Evolutionary conservation across 1,140 invertebrate genomes (phyloP).

Genomic region (Planococcus citri): DNA sequence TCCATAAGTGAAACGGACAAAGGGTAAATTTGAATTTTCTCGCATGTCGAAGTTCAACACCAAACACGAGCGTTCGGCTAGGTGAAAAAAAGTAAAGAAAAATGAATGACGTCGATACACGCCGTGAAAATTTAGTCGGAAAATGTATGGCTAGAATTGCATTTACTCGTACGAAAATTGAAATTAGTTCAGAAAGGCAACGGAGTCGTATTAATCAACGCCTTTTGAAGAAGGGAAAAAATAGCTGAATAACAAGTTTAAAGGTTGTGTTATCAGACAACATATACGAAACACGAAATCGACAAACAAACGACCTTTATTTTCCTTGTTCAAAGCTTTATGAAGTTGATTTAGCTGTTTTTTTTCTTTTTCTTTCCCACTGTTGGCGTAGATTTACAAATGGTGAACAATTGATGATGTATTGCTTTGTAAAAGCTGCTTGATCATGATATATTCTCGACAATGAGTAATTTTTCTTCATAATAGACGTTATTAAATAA

Average conservation of each 20-base stretch:
- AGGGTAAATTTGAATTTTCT: background rate
- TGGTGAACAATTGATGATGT: background rate
- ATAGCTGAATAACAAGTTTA: background rate
- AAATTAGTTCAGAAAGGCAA: background rate
- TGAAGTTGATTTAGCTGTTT: no score
- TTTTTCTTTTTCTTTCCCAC: background rate
- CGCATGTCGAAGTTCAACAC: background rate
- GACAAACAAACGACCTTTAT: constrained; percentile 2
- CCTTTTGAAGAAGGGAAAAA: background rate
- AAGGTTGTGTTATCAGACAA: constrained; percentile 1
- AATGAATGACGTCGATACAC: background rate
- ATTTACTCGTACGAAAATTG: background rate
- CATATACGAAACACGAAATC: background rate
- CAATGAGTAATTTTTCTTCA: background rate
- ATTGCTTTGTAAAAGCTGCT: background rate
- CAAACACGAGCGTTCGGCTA: background rate
- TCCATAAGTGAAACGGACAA: background rate
- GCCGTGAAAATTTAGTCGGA: background rate
- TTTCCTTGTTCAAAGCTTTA: background rate
- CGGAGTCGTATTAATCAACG: background rate
- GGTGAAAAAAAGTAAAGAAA: no score
- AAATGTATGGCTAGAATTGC: background rate
- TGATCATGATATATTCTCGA: background rate
- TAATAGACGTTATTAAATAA: constrained; percentile 2
- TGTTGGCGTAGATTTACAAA: background rate